Conservation (phyloP, 2,113 vertebrate species). For the Oxygymnocypris stewartii region DNA sequence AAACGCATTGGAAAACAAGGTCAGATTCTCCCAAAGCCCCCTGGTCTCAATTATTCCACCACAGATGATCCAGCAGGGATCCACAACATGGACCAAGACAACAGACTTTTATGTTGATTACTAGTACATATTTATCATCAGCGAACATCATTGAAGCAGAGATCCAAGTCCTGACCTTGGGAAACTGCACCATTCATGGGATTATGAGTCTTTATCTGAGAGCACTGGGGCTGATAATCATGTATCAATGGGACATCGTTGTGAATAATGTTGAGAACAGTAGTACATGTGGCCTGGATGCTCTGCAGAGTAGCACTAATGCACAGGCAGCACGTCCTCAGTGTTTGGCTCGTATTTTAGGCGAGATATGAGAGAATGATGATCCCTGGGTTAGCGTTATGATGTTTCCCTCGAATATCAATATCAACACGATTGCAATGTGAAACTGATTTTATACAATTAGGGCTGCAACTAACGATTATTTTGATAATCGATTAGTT, state of each 20-base stretch:
- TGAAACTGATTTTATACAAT: too few species aligned
- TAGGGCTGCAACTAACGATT: too few species aligned
- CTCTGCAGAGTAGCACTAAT: constrained; percentile 49
- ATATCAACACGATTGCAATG: too few species aligned
- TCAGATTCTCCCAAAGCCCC: constrained; percentile 41
- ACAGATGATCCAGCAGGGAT: constrained; percentile 35
- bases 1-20: constrained; percentile 14
- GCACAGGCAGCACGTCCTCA: constrained; percentile 51
- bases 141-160: constrained; percentile 62
- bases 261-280: constrained; percentile 59
- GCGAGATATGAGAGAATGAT: constrained; percentile 45
- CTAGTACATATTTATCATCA: constrained; percentile 52
- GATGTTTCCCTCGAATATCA: too few species aligned
- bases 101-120: constrained; percentile 55
- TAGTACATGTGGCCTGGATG: constrained; percentile 55
- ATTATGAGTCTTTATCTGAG: constrained; percentile 67
- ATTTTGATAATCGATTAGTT: too few species aligned
- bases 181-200: constrained; percentile 52
- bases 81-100: constrained; percentile 44
- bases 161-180: constrained; percentile 67
- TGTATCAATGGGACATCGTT: constrained; percentile 68
- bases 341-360: constrained; percentile 45
- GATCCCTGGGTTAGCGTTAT: constrained; percentile 16
- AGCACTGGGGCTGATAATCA: constrained; percentile 68
- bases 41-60: constrained; percentile 45